These are phyloP conservation scores for Antechinus flavipes DNA, from an alignment of 2,113 vertebrate genomes.

Conservation along the genomic window DNA sequence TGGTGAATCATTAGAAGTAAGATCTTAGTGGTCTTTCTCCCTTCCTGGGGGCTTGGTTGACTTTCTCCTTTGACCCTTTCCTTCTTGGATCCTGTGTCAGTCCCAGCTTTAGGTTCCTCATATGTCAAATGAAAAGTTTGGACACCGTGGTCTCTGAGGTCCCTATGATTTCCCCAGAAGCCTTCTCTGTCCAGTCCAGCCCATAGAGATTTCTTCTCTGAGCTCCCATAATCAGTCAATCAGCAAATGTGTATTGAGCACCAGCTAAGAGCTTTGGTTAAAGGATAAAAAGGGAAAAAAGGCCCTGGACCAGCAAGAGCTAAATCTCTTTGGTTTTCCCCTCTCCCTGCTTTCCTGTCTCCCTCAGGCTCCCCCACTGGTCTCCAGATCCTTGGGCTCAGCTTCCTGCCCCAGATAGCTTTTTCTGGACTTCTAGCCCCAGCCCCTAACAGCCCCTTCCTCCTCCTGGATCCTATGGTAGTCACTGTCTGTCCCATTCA, in stretches of 20 bases:
- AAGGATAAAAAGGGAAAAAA: background rate
- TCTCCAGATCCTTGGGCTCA: background rate
- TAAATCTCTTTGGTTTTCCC: background rate
- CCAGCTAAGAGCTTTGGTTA: background rate
- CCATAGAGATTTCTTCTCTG: background rate
- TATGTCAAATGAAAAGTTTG: background rate
- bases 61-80: background rate
- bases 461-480: background rate
- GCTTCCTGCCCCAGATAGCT: background rate
- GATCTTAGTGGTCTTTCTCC: background rate
- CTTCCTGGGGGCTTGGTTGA: background rate
- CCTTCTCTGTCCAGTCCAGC: background rate
- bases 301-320: rapidly evolving
- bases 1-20: background rate
- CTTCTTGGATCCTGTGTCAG: background rate
- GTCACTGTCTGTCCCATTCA: background rate
- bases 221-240: background rate
- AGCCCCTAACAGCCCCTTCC: background rate
- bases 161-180: background rate
- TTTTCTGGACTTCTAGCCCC: background rate
- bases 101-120: background rate
- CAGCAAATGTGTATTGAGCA: background rate
- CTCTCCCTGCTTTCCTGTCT: background rate
- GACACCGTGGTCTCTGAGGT: background rate
- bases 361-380: background rate